These are phyloP conservation scores for Orcinus orca DNA, from an alignment of 2,113 vertebrate species.

Conservation along the genomic window DNA sequence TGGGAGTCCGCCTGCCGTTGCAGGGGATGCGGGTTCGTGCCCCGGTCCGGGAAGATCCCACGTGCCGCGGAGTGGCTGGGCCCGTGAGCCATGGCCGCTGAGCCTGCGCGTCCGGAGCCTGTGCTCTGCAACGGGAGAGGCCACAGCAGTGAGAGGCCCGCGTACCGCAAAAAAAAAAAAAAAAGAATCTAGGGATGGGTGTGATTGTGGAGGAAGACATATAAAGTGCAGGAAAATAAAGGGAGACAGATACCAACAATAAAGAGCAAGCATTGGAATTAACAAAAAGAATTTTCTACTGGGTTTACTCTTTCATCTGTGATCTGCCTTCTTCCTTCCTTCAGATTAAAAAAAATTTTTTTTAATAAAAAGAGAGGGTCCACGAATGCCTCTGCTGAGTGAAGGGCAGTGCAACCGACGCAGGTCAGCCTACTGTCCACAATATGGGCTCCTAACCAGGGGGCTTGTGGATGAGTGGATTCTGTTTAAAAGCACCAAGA, in stretches of 20 bases:
- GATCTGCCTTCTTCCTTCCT: neutral
- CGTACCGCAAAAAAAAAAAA: no score
- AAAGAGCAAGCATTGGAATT: neutral
- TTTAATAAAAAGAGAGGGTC: neutral
- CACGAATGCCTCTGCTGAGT: neutral
- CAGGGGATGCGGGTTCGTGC: no score
- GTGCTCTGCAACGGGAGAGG: no score
- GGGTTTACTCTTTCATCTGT: neutral
- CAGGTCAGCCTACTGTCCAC: neutral
- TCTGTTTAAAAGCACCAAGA: neutral
- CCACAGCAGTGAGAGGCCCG: no score
- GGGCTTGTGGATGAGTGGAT: neutral
- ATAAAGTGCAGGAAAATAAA: neutral
- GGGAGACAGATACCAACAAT: neutral
- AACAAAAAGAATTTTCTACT: neutral
- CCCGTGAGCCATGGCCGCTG: no score
- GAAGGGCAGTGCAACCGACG: rapidly evolving
- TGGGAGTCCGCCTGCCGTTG: no score
- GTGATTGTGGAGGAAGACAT: neutral
- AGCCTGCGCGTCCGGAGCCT: no score
- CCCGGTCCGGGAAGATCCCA: no score
- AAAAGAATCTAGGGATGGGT: neutral
- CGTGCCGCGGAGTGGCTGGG: no score
- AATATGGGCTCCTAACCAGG: rapidly evolving
- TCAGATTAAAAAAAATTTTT: neutral